Conservation (phyloP, 2,113 vertebrate species). For the Tyrannus savana region DNA sequence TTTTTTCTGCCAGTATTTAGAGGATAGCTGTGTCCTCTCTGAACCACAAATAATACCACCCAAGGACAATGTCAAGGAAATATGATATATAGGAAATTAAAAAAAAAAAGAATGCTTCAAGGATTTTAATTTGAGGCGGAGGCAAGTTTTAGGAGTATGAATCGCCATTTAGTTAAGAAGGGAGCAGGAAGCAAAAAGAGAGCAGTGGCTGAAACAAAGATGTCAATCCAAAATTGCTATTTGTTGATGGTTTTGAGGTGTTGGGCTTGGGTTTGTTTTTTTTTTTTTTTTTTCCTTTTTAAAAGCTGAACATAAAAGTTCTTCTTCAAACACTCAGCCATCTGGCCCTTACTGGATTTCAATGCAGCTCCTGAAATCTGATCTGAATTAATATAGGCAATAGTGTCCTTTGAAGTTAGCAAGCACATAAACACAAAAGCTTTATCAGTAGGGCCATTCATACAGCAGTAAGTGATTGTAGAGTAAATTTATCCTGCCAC, state of each 20-base stretch:
- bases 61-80: constrained; percentile 7
- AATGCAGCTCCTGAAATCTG: constrained; percentile 49
- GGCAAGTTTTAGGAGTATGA: background rate
- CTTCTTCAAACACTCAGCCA: constrained; percentile 63
- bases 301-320: constrained; percentile 49
- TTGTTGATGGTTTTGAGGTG: background rate
- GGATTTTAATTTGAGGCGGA: background rate
- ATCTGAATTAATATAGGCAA: constrained; percentile 55
- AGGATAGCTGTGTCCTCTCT: background rate
- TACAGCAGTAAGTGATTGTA: background rate
- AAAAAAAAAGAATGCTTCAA: background rate
- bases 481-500: constrained; percentile 16
- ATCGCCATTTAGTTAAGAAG: background rate
- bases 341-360: constrained; percentile 52
- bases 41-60: constrained; percentile 39
- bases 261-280: background rate
- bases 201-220: background rate
- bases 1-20: constrained; percentile 33
- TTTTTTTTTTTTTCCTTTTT: background rate
- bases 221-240: background rate
- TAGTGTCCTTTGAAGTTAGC: constrained; percentile 60
- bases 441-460: constrained; percentile 58
- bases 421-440: constrained; percentile 58
- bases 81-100: background rate
- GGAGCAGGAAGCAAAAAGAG: background rate